Evolutionary conservation across 2,888 invertebrate genomes (phyloP).

Genomic region (Campoplex nolae): DNA sequence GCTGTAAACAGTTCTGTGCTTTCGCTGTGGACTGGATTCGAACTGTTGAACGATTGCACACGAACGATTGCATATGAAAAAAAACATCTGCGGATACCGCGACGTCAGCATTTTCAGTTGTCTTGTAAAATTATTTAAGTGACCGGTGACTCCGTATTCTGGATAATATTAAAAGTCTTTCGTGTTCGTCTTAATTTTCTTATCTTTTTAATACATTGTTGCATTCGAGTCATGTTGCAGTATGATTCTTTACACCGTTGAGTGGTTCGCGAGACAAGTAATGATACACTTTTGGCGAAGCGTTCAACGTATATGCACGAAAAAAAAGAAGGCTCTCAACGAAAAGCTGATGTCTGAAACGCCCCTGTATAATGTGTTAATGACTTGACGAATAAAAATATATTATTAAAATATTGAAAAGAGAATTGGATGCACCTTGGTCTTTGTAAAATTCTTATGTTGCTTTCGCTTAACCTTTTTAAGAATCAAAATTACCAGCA

Average conservation of each 20-base stretch:
- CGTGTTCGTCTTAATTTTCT: background rate
- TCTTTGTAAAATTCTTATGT: background rate
- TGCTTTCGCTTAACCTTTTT: background rate
- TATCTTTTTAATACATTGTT: background rate
- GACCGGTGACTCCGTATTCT: background rate
- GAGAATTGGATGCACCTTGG: background rate
- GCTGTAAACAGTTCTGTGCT: background rate
- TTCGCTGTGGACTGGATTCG: background rate
- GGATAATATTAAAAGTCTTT: slow-evolving; percentile 8
- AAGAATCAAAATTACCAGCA: slow-evolving; percentile 34
- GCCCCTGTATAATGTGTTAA: background rate
- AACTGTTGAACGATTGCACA: background rate
- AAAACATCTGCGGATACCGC: too few relatives aligned
- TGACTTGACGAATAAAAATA: background rate
- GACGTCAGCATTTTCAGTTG: background rate
- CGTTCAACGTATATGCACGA: background rate
- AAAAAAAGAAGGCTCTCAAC: background rate
- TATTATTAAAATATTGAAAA: background rate
- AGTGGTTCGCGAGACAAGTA: background rate
- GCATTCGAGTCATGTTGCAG: background rate
- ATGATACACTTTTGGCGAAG: background rate
- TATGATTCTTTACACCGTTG: background rate
- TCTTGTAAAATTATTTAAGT: slow-evolving; percentile 39
- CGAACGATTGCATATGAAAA: background rate
- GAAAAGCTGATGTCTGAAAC: background rate